Evolutionary conservation across 2,113 vertebrate species (phyloP).

Genomic region (Pollimyrus isidori): DNA sequence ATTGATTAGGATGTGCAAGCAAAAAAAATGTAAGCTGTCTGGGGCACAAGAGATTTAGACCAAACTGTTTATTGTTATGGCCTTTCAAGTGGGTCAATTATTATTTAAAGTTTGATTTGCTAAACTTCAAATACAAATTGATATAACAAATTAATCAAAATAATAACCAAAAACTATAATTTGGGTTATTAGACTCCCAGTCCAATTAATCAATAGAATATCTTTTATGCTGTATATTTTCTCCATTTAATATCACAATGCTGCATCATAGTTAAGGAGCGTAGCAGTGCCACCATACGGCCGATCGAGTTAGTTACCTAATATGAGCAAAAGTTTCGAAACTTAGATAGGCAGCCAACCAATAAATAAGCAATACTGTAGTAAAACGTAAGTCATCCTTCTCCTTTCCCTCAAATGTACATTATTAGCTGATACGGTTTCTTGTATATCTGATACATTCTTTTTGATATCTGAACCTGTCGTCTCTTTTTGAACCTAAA

Average conservation of each 20-base stretch:
- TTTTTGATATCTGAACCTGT: background rate
- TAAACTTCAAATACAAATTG: background rate
- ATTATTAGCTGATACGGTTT: background rate
- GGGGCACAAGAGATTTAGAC: background rate
- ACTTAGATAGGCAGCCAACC: background rate
- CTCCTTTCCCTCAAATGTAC: background rate
- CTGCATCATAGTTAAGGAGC: background rate
- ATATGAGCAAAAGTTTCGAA: background rate
- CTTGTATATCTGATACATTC: background rate
- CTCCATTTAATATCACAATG: background rate
- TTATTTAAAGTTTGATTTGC: background rate
- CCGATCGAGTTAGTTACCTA: background rate
- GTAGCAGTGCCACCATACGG: background rate
- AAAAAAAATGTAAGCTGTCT: no score
- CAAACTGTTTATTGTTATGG: background rate
- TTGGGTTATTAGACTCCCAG: background rate
- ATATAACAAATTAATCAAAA: background rate
- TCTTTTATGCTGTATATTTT: background rate
- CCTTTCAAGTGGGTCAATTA: background rate
- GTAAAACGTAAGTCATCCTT: background rate
- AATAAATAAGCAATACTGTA: background rate
- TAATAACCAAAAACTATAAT: background rate
- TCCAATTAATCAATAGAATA: background rate
- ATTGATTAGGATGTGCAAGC: background rate
- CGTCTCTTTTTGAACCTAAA: background rate